A percentile compares a stretch with the other conserved stretches of the same genome.
These are phyloP conservation scores for Molossus molossus DNA, from an alignment of 2,797 vertebrate species.

Conservation along the genomic window DNA sequence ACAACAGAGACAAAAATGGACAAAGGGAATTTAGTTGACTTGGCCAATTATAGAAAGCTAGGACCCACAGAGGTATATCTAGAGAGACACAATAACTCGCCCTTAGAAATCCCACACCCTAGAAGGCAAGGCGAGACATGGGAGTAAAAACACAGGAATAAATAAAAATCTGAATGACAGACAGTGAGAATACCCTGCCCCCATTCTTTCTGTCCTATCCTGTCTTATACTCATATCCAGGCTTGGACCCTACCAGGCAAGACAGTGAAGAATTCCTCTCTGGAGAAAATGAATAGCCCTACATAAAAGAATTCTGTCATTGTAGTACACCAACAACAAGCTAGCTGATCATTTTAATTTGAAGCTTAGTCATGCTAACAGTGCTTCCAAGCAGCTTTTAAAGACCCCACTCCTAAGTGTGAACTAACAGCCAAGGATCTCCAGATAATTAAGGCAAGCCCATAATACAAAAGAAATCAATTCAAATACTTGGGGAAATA, in stretches of 20 bases:
- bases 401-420: background rate
- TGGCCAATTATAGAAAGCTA: background rate
- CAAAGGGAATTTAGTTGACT: background rate
- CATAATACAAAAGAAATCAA: background rate
- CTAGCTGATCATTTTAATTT: background rate
- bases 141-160: background rate
- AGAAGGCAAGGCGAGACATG: background rate
- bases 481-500: background rate
- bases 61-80: background rate
- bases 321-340: background rate
- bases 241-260: background rate
- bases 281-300: background rate
- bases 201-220: background rate
- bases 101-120: background rate
- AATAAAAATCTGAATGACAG: background rate
- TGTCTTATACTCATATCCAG: background rate
- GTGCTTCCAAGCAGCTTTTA: background rate
- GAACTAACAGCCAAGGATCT: background rate
- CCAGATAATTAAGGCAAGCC: background rate
- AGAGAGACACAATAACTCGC: background rate
- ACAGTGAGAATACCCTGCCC: background rate
- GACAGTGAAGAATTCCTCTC: background rate
- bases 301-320: background rate
- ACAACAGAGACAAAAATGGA: background rate
- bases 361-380: background rate